Conservation (phyloP, 2,888 invertebrate genomes). For the Xylota sylvarum region DNA sequence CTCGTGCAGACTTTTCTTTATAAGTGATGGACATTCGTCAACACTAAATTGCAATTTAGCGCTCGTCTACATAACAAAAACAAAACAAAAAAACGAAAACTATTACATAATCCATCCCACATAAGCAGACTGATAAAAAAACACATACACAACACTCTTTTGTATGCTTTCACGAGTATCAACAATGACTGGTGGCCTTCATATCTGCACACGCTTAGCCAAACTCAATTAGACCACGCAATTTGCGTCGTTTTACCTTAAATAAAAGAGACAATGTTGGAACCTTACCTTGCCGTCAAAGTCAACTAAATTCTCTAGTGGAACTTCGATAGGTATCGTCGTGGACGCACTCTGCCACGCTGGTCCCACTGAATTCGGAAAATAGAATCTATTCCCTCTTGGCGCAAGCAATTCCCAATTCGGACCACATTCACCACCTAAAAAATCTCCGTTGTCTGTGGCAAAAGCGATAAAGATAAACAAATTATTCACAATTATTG, state of each 20-base stretch:
- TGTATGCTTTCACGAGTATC: constrained; percentile 24
- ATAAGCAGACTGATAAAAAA: constrained; percentile 25
- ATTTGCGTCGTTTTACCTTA: constrained; percentile 46
- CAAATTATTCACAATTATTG: constrained; percentile 54
- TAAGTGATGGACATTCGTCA: constrained; percentile 89
- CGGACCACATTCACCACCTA: constrained; percentile 84
- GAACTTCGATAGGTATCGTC: constrained; percentile 83
- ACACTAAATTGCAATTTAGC: constrained; percentile 85
- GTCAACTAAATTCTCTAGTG: constrained; percentile 80
- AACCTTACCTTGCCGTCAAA: constrained; percentile 79
- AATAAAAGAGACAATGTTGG: constrained; percentile 37
- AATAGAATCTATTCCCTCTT: constrained; percentile 88
- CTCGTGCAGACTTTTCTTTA: constrained; percentile 88
- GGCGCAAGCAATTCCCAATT: constrained; percentile 89
- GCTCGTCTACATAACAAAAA: constrained; percentile 60
- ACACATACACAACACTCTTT: background rate
- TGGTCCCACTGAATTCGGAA: constrained; percentile 89
- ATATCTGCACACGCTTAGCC: background rate
- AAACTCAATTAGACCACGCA: constrained; percentile 20
- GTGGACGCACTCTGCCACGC: constrained; percentile 89
- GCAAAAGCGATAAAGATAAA: constrained; percentile 32
- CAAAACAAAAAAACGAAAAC: constrained; percentile 39
- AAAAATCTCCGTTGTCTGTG: constrained; percentile 80
- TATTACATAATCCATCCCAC: constrained; percentile 52
- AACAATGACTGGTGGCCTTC: constrained; percentile 26